Evolutionary conservation across 2,113 vertebrate genomes (phyloP), one percentile per base, ranked within the genome.

Genomic region (Albula glossodonta): DNA sequence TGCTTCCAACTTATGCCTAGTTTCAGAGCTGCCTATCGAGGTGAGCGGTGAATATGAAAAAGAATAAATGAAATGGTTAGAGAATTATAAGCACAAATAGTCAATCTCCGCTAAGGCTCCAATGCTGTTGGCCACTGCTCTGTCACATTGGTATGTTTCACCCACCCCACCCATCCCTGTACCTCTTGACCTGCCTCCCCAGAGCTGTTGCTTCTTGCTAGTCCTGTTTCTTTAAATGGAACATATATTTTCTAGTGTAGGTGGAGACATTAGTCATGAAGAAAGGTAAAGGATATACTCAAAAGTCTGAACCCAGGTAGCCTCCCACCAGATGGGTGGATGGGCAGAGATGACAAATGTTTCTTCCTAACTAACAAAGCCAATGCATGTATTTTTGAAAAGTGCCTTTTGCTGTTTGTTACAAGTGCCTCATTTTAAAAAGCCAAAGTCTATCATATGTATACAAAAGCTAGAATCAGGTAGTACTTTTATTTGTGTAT

Each of bases 31-130:
- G 22, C 50, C 51, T 41, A 41, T 66, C 50, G n/a, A 31, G 78
- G 56, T 78, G 51, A 56, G 84, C 80, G 60, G 57, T 48, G 78
- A 60, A 80, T 31, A 11, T 51, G 7, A n/a, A 51, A 56, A 9
- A 22, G 12, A 51, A 78, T 25, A 80, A 56, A 19, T 50, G 2
- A 51, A 82, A 81, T 83, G 81, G 85, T 86, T 86, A 82, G 85
- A 86, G 52, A 66, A 81, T 81, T 86, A 86, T 70, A 83, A 86
- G 80, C 85, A 86, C 81, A 83, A 86, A 10, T 31, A 15, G 22
- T 83, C 31, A 51, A 83, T 82, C 63, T 66, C 81, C 56, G 63
- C 52, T 77, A 82, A 41, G 81, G 63, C 85, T 74, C 7, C 50
- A 51, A 53, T 82, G 52, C 77, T 50, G 5, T 19, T 57, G 52